These are phyloP conservation scores for Sorex araneus DNA, from an alignment of 2,113 vertebrate genomes.

Conservation along the genomic window DNA sequence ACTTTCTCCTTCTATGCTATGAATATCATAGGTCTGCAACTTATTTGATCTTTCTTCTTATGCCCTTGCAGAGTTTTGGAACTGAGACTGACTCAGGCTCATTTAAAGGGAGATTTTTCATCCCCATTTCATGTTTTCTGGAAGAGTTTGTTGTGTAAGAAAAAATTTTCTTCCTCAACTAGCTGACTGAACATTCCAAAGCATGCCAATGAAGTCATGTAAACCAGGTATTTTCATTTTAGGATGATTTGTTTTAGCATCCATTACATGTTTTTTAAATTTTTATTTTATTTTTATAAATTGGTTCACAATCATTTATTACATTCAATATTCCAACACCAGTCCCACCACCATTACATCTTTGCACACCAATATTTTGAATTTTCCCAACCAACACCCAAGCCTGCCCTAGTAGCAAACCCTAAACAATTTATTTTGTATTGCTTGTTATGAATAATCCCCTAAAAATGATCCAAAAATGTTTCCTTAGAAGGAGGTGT, in stretches of 20 bases:
- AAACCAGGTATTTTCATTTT: neutral
- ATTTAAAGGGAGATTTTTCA: neutral
- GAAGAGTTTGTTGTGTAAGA: neutral
- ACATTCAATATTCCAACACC: too few species aligned
- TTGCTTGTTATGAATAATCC: too few species aligned
- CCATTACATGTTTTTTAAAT: neutral
- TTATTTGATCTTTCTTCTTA: slow-evolving; percentile 15
- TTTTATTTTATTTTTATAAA: too few species aligned
- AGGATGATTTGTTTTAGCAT: neutral
- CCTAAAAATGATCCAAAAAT: too few species aligned
- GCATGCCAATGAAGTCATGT: neutral
- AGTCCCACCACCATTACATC: too few species aligned
- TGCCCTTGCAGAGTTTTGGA: neutral
- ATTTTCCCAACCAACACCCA: too few species aligned
- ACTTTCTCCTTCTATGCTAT: neutral
- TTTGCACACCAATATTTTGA: too few species aligned
- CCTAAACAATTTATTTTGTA: too few species aligned
- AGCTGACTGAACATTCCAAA: neutral
- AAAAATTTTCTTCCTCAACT: slow-evolving; percentile 11
- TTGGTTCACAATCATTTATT: too few species aligned
- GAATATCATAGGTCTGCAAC: neutral
- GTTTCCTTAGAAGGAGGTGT: too few species aligned
- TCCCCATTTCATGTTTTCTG: neutral
- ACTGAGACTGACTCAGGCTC: neutral
- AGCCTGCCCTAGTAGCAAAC: too few species aligned